A percentile compares a stretch with the other conserved stretches of the same genome.
Conservation (phyloP, 2,888 invertebrate genomes). For the Lordiphosa fenestrarum region DNA sequence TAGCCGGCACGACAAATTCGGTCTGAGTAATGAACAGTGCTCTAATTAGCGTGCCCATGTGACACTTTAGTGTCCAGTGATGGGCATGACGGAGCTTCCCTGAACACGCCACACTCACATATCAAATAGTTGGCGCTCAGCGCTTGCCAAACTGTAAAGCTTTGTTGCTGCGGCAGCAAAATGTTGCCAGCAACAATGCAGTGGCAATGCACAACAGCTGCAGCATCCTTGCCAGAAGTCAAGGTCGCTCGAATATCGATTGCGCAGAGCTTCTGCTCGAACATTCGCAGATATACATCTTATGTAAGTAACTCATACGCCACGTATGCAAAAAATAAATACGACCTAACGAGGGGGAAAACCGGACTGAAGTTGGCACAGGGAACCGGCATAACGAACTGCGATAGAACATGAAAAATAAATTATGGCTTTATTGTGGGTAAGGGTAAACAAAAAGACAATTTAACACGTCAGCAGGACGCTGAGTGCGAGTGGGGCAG, state of each 20-base stretch:
- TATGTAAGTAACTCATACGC: slow-evolving; percentile 21
- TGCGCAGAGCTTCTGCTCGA: slow-evolving; percentile 19
- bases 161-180: slow-evolving; percentile 22
- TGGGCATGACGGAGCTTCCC: too few relatives aligned
- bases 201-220: slow-evolving; percentile 10
- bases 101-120: background rate
- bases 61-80: slow-evolving; percentile 23
- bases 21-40: slow-evolving; percentile 31
- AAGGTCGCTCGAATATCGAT: slow-evolving; percentile 57
- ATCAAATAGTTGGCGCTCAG: background rate
- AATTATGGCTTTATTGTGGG: slow-evolving; percentile 74
- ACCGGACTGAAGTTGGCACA: background rate
- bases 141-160: slow-evolving; percentile 36
- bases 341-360: slow-evolving; percentile 31
- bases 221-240: slow-evolving; percentile 39
- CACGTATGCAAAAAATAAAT: slow-evolving; percentile 40
- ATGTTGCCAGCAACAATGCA: slow-evolving; percentile 48
- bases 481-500: slow-evolving; percentile 45
- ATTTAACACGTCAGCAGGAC: slow-evolving; percentile 76
- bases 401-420: slow-evolving; percentile 72
- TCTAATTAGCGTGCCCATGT: slow-evolving; percentile 48
- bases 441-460: slow-evolving; percentile 69
- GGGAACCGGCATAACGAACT: slow-evolving; percentile 44
- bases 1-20: slow-evolving; percentile 34
- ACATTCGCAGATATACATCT: slow-evolving; percentile 6